Base-by-base conservation (phyloP, 2,888 invertebrate genomes). In the Belgica antarctica region DNA sequence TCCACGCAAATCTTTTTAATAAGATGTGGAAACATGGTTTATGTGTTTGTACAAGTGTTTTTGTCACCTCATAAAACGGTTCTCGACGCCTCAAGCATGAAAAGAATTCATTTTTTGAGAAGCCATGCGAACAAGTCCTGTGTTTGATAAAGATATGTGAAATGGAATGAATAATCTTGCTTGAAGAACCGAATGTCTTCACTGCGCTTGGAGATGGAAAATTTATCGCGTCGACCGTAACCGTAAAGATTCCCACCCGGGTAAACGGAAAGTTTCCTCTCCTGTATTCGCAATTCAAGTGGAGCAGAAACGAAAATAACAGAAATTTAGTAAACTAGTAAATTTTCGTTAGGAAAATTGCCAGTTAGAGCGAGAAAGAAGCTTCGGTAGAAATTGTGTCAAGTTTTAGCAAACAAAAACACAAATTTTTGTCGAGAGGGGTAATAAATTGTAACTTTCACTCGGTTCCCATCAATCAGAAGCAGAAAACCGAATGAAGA, bases 21-120 rank as follows among this genome's bases (percentile, higher is more conserved):
- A 41, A 41, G 41, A 57, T 57, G 25, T 7, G 47, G 4, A 7
- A 7, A 7, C 19, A 7, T 47, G n/a, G n/a, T 17, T 31, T 2
- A 34, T 28, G 34, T 62, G 61, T 61, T 2, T 25, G 31, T 8
- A 62, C 62, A 62, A 62, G 19, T 62, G 62, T 34, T 62, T 25
- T 25, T 62, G 62, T 62, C 62, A 62, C 61, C 61, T 61, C 2
- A 61, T 31, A 31, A 62, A 62, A 36, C 34, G 36, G 7, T 19
- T 59, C 7, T 5, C 7, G n/a, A 47, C n/a, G 12, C n/a, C 27
- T 61, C 27, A 61, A 15, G 28, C 22, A 12, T 47, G 57, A 17
- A 57, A 57, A 15, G 4, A 61, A 3, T n/a, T n/a, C n/a, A n/a
- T 15, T 61, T 57, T n/a, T 57, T 61, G 19, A n/a, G n/a, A 57